Base-by-base conservation (phyloP, 1,140 invertebrate species). In the Bombus pascuorum region DNA sequence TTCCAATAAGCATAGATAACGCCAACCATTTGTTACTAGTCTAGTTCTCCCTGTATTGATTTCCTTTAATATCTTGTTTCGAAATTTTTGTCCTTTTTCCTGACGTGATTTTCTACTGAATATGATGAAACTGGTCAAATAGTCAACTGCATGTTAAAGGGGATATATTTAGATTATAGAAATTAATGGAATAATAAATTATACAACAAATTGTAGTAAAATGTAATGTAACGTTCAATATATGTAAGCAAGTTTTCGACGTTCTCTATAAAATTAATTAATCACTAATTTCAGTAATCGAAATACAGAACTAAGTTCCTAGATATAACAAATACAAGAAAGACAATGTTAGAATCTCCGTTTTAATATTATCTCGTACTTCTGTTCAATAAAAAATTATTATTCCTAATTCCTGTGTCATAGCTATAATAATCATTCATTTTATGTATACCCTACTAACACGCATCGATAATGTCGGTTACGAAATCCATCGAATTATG, bases 1-100 rank as follows among this genome's bases (percentile, higher is more conserved):
- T 65, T 77, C 37, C 57, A 76, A 62, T 39, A 39, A 39, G 53
- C 74, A 76, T 39, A 76, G 57, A 78, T 22, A 65, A 77, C 34
- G 37, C 28, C 37, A 25, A 12, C 22, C 37, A 25, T 65, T 76
- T 18, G 37, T n/a, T 37, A 13, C 8, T 42, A 15, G 5, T 34
- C 25, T 57, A 37, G 13, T 76, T 76, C 73, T 28, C 12, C 3
- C 12, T 57, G 13, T 25, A 62, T 32, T 59, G 74, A 32, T 76
- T 76, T 53, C 13, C 47, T 59, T 37, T 28, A 13, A 77, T n/a
- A 62, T 28, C 9, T 9, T n/a, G 28, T 42, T 39, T 22, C n/a
- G 18, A 65, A 10, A 62, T 77, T 42, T 32, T 77, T 53, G 4
- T 25, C 53, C 4, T 57, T 1, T 57, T 28, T 22, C n/a, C 18